Base-by-base conservation (phyloP, 2,888 invertebrate genomes). In the Agrilus biguttatus region DNA sequence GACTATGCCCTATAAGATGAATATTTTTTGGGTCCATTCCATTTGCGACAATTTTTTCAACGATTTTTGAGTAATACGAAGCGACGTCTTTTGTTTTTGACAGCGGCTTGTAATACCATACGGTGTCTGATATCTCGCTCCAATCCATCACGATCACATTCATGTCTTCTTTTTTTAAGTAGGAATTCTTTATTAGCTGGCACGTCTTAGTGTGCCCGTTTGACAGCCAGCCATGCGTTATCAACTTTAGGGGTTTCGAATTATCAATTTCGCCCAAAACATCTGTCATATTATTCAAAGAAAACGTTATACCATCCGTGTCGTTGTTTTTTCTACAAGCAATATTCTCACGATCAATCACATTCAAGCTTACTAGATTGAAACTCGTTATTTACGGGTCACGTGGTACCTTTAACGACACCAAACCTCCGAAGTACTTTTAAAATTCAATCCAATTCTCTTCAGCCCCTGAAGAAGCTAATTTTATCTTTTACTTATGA, bases 1-100 rank as follows among this genome's bases (percentile, higher is more conserved):
- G 58, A 49, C 76, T 76, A 53, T 76, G 75, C 0, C 77, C 77
- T 40, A 77, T 67, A 36, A 72, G 56, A 56, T 77, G 77, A 10
- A 74, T 57, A 36, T 69, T 60, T 10, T 50, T 49, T 0, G 69
- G 61, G 46, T 64, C 51, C 17, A 59, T 55, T 0, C 64, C 63
- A 32, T 45, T 41, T 45, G 55, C 51, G 5, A 64, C 47, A 4
- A 75, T 48, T 14, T 62, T 50, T 10, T 63, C 53, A 21, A 75
- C 47, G 47, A 75, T 60, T 46, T 67, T 63, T 0, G 70, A 70
- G 3, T 71, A 55, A 50, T 72, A 72, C 36, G 67, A 55, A 1
- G 73, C 76, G 0, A 75, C 72, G 42, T 70, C 66, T 3, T 63
- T 63, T 2, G 73, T 71, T 2, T 53, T 51, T 28, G 19, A 36